Conservation (phyloP, 2,888 invertebrate genomes). For the Mimas tiliae region DNA sequence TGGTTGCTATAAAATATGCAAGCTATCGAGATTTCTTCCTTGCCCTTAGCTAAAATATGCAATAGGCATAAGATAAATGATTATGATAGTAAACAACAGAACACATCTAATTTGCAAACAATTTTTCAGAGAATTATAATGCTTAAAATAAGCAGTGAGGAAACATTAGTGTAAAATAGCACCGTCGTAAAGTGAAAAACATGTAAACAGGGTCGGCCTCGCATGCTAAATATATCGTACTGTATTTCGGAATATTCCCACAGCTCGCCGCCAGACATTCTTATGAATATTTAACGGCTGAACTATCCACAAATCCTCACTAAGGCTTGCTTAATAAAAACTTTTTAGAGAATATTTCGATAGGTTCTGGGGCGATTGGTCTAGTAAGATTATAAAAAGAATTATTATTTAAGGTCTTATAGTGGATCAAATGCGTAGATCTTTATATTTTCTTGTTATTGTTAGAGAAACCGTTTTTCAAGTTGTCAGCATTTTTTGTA, state of each 20-base stretch:
- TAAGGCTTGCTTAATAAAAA: neutral
- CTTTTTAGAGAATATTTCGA: slow-evolving; percentile 2
- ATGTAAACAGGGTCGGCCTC: slow-evolving; percentile 80
- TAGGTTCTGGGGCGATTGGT: neutral
- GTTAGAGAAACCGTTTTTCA: too few species aligned
- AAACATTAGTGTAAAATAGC: slow-evolving; percentile 52
- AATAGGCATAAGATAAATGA: neutral
- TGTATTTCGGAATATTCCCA: slow-evolving; percentile 72
- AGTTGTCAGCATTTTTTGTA: neutral
- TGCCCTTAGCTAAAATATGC: neutral
- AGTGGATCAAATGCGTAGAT: too few species aligned
- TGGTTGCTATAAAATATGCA: too few species aligned
- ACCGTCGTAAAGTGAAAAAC: slow-evolving; percentile 64
- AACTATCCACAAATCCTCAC: slow-evolving; percentile 36
- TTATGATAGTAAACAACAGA: neutral
- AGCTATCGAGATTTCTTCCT: neutral
- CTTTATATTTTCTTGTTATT: too few species aligned
- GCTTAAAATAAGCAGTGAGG: slow-evolving; percentile 29
- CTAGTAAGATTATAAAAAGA: too few species aligned
- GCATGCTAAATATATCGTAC: slow-evolving; percentile 67
- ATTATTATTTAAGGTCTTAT: too few species aligned
- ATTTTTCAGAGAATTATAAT: slow-evolving; percentile 17
- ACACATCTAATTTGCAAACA: neutral
- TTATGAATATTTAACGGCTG: slow-evolving; percentile 57
- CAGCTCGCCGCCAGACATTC: slow-evolving; percentile 40